A percentile compares a stretch with the other conserved stretches of the same genome.
Evolutionary conservation across 2,888 invertebrate genomes (phyloP).

Genomic region (Rhagonycha fulva): DNA sequence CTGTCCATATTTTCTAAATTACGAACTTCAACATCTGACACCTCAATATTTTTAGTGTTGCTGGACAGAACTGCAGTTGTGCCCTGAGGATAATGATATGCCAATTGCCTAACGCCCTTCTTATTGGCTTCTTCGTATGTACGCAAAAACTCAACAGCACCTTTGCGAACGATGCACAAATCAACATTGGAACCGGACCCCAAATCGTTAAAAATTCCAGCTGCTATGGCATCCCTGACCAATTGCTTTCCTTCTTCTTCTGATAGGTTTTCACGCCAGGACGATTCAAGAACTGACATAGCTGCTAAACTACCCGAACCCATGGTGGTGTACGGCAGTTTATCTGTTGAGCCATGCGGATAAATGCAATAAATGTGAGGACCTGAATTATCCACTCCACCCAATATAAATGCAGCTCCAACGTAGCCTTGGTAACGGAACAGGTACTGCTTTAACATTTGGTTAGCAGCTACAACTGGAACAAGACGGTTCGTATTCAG

Average conservation of each 20-base stretch:
- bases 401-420: conserved; percentile 92
- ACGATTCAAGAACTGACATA: conserved; percentile 93
- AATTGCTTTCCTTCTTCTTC: conserved; percentile 89
- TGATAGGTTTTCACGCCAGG: conserved; percentile 81
- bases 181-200: conserved; percentile 96
- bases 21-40: conserved; percentile 62
- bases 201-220: conserved; percentile 97
- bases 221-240: conserved; percentile 92
- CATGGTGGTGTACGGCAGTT: conserved; percentile 93
- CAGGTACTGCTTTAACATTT: conserved; percentile 89
- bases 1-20: conserved; percentile 61
- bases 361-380: conserved; percentile 90
- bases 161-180: conserved; percentile 88
- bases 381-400: conserved; percentile 91
- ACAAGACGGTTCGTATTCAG: conserved; percentile 90
- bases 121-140: conserved; percentile 86
- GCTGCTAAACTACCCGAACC: conserved; percentile 91
- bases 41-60: conserved; percentile 59
- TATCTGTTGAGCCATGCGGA: conserved; percentile 95
- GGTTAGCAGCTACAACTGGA: conserved; percentile 89
- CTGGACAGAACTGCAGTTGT: conserved; percentile 76
- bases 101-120: conserved; percentile 74
- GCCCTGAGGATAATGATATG: conserved; percentile 76
- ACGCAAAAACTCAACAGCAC: conserved; percentile 78
- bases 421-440: conserved; percentile 95